Conservation (phyloP, 2,113 vertebrate genomes). For the Pseudolaguvia tuberculata region DNA sequence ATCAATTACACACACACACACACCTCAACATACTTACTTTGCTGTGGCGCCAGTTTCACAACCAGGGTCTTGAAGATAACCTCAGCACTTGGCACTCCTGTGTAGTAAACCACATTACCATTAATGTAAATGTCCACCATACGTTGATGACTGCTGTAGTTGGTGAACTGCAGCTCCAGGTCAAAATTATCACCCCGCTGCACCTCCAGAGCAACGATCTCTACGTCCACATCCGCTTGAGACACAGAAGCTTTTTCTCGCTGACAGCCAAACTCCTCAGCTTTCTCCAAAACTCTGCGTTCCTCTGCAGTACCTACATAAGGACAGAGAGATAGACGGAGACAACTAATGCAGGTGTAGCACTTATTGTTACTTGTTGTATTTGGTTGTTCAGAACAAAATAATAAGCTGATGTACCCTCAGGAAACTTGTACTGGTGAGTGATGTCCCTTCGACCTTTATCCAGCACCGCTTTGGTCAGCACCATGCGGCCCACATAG, state of each 20-base stretch:
- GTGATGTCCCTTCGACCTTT: conserved; percentile 76
- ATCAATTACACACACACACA: conserved; percentile 1
- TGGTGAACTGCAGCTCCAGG: conserved; percentile 77
- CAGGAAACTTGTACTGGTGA: conserved; percentile 85
- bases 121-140: conserved; percentile 73
- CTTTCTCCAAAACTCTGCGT: conserved; percentile 80
- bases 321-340: not conserved
- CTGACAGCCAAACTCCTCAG: conserved; percentile 79
- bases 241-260: conserved; percentile 55
- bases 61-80: conserved; percentile 72
- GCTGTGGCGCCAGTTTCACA: conserved; percentile 52
- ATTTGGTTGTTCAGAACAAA: not conserved
- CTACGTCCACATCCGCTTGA: conserved; percentile 70
- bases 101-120: conserved; percentile 84
- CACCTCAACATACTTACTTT: conserved; percentile 51
- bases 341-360: not conserved
- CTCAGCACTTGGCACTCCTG: conserved; percentile 78
- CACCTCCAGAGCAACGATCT: conserved; percentile 70
- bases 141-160: conserved; percentile 66
- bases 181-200: conserved; percentile 77
- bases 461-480: conserved; percentile 81
- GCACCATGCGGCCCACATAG: conserved; percentile 78
- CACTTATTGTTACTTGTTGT: not conserved
- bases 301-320: conserved; percentile 80
- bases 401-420: conserved; percentile 70